Percentiles rank a stretch among this genome's conserved stretches.
phyloP scores from a whole-genome alignment of 2,113 vertebrate species.

The Merops nubicus region DNA sequence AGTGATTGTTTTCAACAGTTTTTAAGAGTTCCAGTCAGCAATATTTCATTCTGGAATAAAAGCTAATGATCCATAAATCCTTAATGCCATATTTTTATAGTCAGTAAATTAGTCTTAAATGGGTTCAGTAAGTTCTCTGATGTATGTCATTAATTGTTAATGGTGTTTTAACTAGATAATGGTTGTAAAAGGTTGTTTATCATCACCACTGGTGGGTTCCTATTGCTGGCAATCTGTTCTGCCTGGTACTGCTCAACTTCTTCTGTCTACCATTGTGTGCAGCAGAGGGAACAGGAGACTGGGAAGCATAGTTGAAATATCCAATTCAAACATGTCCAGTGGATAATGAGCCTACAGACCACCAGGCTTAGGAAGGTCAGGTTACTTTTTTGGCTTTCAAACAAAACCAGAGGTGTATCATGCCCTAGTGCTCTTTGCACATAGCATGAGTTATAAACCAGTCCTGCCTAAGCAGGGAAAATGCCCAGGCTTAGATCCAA shows the following conservation, averaged over 20 bases:
- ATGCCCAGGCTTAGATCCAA: neutral
- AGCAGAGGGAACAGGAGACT: constrained; percentile 19
- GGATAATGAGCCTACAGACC: constrained; percentile 5
- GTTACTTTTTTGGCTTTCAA: constrained; percentile 18
- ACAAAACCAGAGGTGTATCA: constrained; percentile 12
- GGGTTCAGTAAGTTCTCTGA: constrained; percentile 80
- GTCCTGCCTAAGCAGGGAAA: neutral
- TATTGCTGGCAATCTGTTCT: constrained; percentile 60
- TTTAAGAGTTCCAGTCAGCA: constrained; percentile 69
- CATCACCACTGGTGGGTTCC: constrained; percentile 59
- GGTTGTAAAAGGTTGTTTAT: constrained; percentile 76
- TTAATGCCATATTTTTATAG: constrained; percentile 86
- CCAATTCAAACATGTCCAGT: neutral
- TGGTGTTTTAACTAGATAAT: constrained; percentile 83
- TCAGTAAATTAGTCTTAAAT: constrained; percentile 85
- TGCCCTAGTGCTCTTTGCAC: neutral
- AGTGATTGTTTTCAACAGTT: constrained; percentile 71
- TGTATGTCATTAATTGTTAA: constrained; percentile 82
- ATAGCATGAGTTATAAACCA: neutral
- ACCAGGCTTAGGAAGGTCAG: constrained; percentile 27
- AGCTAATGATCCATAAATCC: constrained; percentile 85
- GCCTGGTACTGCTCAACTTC: neutral
- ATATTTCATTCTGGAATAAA: constrained; percentile 81
- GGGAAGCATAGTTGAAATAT: constrained; percentile 10
- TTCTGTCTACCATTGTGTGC: constrained; percentile 22